A percentile compares a stretch with the other conserved stretches of the same genome.
These are phyloP conservation scores for Chlorops oryzae DNA, from an alignment of 1,140 invertebrate species.

Conservation along the genomic window DNA sequence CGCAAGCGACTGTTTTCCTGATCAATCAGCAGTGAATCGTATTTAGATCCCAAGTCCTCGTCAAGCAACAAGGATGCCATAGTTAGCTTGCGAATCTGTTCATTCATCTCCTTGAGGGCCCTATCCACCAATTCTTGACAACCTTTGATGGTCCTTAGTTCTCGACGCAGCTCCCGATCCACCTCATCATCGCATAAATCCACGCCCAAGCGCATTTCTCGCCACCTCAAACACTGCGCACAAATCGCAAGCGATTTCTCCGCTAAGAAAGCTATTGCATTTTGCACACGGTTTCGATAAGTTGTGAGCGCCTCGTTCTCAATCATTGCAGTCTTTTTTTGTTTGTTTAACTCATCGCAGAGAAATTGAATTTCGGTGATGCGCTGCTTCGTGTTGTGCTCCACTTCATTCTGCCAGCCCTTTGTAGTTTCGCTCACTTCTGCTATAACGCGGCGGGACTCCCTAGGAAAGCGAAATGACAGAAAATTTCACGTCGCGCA, in stretches of 20 bases:
- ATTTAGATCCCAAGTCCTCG: constrained; percentile 75
- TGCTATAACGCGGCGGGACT: constrained; percentile 58
- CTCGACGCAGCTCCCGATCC: constrained; percentile 59
- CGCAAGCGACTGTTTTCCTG: constrained; percentile 59
- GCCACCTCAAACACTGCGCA: constrained; percentile 61
- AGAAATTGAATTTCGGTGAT: constrained; percentile 76
- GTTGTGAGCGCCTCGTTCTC: constrained; percentile 44
- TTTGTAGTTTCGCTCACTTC: constrained; percentile 59
- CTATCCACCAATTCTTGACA: constrained; percentile 60
- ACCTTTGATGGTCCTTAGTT: constrained; percentile 59
- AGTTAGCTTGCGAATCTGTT: constrained; percentile 73
- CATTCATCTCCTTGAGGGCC: constrained; percentile 65
- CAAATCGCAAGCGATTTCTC: constrained; percentile 61
- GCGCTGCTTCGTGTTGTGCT: constrained; percentile 68
- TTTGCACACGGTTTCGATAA: constrained; percentile 55
- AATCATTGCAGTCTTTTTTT: constrained; percentile 58
- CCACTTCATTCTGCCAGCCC: constrained; percentile 64
- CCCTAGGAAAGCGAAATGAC: constrained; percentile 31
- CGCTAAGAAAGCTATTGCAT: constrained; percentile 61
- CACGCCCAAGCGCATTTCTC: constrained; percentile 48
- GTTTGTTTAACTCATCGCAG: constrained; percentile 68
- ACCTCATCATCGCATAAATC: constrained; percentile 55
- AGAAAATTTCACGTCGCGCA: constrained; percentile 26
- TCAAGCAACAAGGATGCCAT: constrained; percentile 73
- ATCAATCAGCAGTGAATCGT: constrained; percentile 70